Evolutionary conservation across 1,140 invertebrate species (phyloP), one percentile per base, ranked within the genome.

Genomic region (Drosophila mauritiana): DNA sequence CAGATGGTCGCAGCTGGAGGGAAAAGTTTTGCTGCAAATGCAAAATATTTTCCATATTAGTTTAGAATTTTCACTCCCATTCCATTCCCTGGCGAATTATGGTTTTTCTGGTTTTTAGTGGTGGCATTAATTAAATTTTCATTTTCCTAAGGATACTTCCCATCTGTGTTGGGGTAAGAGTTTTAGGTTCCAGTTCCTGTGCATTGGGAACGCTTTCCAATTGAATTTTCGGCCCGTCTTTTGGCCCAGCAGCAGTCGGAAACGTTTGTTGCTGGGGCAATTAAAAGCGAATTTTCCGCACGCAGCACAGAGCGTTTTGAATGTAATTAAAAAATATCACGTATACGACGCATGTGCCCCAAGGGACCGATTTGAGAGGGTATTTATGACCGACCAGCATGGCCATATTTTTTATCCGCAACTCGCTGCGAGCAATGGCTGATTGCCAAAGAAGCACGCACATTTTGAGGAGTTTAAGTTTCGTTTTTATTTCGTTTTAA

Each of bases 291-390:
- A 79, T 88, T 86, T 86, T 82, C 74, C 45, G 62, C 67, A 54
- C 63, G 49, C 73, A 73, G 64, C 15, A 36, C 74, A 74, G 56
- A 62, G 61, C 65, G 36, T 56, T 82, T 88, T 82, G 64, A 76
- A 76, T 73, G 79, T 86, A 86, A 86, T 86, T 86, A 86, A 82
- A 88, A 86, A 86, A 86, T 88, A 86, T 86, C 82, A 86, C 82
- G 83, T 86, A 86, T 86, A 86, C 82, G 83, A 72, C 80, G 83
- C 79, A 73, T 82, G 78, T 58, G 58, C 61, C 82, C 83, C 79
- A 49, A 36, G 83, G 84, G 83, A 51, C 25, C 83, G 72, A 88
- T 86, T 78, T 62, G 51, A 52, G 59, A 63, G 69, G 58, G 74
- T 88, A 86, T 88, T 86, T 88, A 86, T 82, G 65, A 36, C 43